Base-by-base conservation (phyloP, 2,888 invertebrate genomes). In the Stomorhina lunata region DNA sequence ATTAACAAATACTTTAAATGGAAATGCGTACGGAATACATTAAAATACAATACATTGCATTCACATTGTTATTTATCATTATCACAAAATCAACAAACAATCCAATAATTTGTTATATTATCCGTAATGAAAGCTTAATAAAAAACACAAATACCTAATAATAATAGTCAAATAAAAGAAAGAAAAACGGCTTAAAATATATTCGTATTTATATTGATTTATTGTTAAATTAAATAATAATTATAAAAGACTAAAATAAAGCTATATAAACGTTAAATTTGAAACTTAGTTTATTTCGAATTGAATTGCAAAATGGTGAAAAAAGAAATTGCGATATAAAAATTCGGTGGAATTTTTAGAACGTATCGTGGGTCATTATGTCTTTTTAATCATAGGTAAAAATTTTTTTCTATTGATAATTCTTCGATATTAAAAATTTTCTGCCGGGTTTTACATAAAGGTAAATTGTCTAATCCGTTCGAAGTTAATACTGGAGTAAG, bases 211-310 rank as follows among this genome's bases (percentile, higher is more conserved):
- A 65, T 63, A 75, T 73, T 50, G 17, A 75, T 69, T 69, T 37
- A 71, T 76, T 79, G 71, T 82, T 75, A 79, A 69, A 71, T 69
- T 29, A 15, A 73, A 69, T 45, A 66, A 59, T 71, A 66, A 69
- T 66, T 25, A 59, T 45, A 29, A 66, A 81, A 82, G 65, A 76
- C 69, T 69, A 32, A 77, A 81, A 82, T 81, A 81, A 81, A 78
- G 78, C 63, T 73, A 78, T 78, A 40, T 66, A 65, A 82, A 71
- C 59, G 65, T 50, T 79, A 59, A 59, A 45, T 37, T 32, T 9
- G 15, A 55, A 45, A 17, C 10, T 59, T 22, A 17, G 45, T 25
- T 25, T 45, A 15, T 50, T 9, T 37, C n/a, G 12, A n/a, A n/a
- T n/a, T n/a, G n/a, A n/a, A n/a, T n/a, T n/a, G n/a, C n/a, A n/a